phyloP scores from a whole-genome alignment of 2,113 vertebrate genomes.

The mouse (Mus musculus) region GRCm39 chr15:13157501-13158000 shows the following conservation, averaged over 20 bases:
- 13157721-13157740: not conserved
- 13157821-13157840: not conserved
- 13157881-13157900: not conserved
- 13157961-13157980: conserved; percentile 49
- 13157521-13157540: conserved; percentile 30
- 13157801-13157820: not conserved
- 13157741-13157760: conserved; percentile 56
- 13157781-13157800: conserved; percentile 25
- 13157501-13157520: not conserved
- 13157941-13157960: conserved; percentile 59
- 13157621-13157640: not conserved
- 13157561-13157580: not conserved
- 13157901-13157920: conserved; percentile 17
- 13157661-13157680: not conserved
- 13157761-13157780: conserved; percentile 35
- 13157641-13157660: conserved; percentile 3
- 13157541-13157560: not conserved
- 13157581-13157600: not conserved
- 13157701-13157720: not conserved
- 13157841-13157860: not conserved
- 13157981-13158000: not conserved
- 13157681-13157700: not conserved
- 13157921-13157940: conserved; percentile 2
- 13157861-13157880: conserved; percentile 1
- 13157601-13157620: not conserved